Evolutionary conservation across 2,113 vertebrate genomes (phyloP), one percentile per base, ranked within the genome.

Genomic region (Oriolus oriolus): DNA sequence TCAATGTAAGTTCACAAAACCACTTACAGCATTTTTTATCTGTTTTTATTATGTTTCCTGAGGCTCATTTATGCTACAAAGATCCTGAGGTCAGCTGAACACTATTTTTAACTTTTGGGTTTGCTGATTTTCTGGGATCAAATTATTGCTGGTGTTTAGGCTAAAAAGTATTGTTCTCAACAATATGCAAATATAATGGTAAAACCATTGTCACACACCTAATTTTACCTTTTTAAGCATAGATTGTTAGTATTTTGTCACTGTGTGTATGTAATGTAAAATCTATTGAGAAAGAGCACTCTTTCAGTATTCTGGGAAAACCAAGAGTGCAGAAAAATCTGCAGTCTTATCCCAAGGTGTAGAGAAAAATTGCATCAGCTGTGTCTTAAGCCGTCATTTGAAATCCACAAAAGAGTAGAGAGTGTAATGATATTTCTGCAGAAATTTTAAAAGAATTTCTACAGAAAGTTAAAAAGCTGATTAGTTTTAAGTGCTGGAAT

Each of bases 121-220:
- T 64, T 84, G 14, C 59, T 76, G 80, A 93, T 95, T 89, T 82
- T 56, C 33, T 82, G 24, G 35, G 30, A 68, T 94, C 68, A 49
- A 85, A 54, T 54, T 83, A 69, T 92, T 88, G 64, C 78, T 85
- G 7, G 30, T 90, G 22, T 92, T 96, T 86, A 93, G 33, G 79
- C 93, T 89, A 68, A 76, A 77, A 49, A 39, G 65, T 84, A 84
- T 89, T 96, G 22, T 87, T 97, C 93, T 84, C 90, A 97, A 94
- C 61, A 87, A 89, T 95, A 97, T 96, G 93, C 93, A 96, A 94
- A 96, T 93, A 41, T 82, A 81, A 78, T 95, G 92, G 90, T 59
- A 84, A 97, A 95, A 87, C 47, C 83, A 97, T 94, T 97, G 90
- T 97, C 95, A 90, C 33, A n/a, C 63, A 79, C 54, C 24, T 94